Evolutionary conservation across 2,797 vertebrate genomes (phyloP).

Genomic region (Nyctalus aviator): DNA sequence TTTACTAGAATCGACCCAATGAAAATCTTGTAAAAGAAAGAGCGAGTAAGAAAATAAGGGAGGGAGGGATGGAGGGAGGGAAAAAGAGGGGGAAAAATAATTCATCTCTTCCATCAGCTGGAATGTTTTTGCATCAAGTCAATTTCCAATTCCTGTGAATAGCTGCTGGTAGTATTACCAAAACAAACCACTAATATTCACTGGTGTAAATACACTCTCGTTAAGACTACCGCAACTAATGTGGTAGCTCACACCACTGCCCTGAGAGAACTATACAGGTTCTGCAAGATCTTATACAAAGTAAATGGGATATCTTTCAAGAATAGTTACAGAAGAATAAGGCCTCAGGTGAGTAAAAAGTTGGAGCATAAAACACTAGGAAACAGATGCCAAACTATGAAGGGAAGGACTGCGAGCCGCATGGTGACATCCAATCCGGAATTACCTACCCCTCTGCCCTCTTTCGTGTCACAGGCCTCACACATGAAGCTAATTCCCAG

Average conservation of each 20-base stretch:
- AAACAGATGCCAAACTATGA: slow-evolving; percentile 21
- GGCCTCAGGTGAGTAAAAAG: neutral
- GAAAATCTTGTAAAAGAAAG: neutral
- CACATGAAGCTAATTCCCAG: neutral
- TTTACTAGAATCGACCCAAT: neutral
- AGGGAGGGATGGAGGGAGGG: neutral
- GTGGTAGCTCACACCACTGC: neutral
- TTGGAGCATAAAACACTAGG: neutral
- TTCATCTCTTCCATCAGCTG: neutral
- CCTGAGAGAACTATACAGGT: neutral
- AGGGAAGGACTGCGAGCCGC: neutral
- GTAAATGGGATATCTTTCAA: slow-evolving; percentile 1
- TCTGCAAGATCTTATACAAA: slow-evolving; percentile 20
- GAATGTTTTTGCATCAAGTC: neutral
- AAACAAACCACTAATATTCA: slow-evolving; percentile 7
- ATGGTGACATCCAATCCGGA: neutral
- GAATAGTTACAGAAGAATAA: slow-evolving; percentile 56
- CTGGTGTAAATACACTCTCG: neutral
- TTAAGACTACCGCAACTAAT: neutral
- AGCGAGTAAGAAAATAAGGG: neutral
- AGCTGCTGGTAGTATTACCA: neutral
- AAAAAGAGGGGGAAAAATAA: neutral
- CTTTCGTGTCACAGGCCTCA: neutral
- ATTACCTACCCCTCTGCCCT: neutral
- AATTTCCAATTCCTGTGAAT: neutral